Base-by-base conservation (phyloP, 2,888 invertebrate species). In the Drosophila maculinotata region DNA sequence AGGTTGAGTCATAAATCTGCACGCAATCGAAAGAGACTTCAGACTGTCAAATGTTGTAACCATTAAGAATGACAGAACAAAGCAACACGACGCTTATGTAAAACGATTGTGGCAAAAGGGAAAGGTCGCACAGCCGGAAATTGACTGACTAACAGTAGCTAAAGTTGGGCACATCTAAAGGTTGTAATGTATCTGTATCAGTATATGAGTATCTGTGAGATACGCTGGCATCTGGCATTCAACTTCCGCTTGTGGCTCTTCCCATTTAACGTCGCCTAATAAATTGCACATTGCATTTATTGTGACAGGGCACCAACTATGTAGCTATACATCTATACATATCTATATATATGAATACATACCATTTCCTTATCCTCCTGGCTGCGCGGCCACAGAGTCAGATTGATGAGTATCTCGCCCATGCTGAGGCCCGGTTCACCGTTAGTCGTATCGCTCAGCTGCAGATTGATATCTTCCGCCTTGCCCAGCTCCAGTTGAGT, bases 361-460 rank as follows among this genome's bases (percentile, higher is more conserved):
- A 98, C 98, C 94, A 97, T 96, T 89, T 98, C 98, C 90, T 97
- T 97, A 89, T 99, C 98, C 90, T 98, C 97, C 91, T 97, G 97
- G 41, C 97, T 96, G 88, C 96, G 96, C 2, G 98, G 98, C 93
- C 96, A 95, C n/a, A 99, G 93, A 0, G 97, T 97, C 38, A 95
- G 94, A 53, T 95, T 95, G 44, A 99, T 91, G 63, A 94, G 93
- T 49, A 99, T 94, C 92, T 97, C 97, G 2, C 99, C 99, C 93
- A 98, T 93, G 83, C 94, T 93, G 76, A 95, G 94, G 15, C 79
- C 81, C 49, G 94, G 94, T 23, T 89, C 89, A 1, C 87, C 82
- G 51, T 89, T 89, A 66, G 78, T 86, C 0, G 95, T 94, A 90
- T 98, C 98, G 73, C 94, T 95, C 15, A 99, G 93, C 75, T 95